Evolutionary conservation across 2,888 invertebrate genomes (phyloP).

Genomic region (Ichneumon xanthorius): DNA sequence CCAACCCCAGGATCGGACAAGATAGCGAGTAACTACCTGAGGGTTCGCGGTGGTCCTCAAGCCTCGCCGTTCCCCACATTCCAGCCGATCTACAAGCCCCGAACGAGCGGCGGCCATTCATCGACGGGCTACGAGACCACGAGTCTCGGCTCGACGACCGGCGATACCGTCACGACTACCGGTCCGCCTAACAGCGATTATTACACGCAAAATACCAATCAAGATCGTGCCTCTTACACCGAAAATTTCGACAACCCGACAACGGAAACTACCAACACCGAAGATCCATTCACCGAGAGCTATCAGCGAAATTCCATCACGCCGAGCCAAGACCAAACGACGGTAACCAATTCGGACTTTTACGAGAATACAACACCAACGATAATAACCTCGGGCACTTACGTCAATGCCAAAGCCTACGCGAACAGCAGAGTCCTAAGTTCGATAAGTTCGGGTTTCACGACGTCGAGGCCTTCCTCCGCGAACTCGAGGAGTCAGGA

Average conservation of each 20-base stretch:
- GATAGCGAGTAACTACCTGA: slow-evolving; percentile 78
- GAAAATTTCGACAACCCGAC: slow-evolving; percentile 69
- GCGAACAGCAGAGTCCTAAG: slow-evolving; percentile 39
- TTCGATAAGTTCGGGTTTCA: slow-evolving; percentile 39
- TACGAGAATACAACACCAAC: slow-evolving; percentile 65
- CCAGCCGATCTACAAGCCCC: slow-evolving; percentile 79
- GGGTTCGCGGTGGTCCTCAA: slow-evolving; percentile 74
- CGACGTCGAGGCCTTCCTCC: slow-evolving; percentile 41
- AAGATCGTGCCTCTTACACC: slow-evolving; percentile 70
- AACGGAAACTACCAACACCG: slow-evolving; percentile 79
- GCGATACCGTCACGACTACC: slow-evolving; percentile 65
- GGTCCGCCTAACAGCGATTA: slow-evolving; percentile 71
- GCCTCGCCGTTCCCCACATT: slow-evolving; percentile 79
- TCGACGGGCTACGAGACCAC: slow-evolving; percentile 71
- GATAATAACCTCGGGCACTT: slow-evolving; percentile 60
- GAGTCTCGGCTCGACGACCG: slow-evolving; percentile 59
- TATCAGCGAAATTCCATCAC: slow-evolving; percentile 61
- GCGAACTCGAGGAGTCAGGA: slow-evolving; percentile 43
- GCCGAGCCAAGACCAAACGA: slow-evolving; percentile 65
- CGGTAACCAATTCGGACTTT: slow-evolving; percentile 66
- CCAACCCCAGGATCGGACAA: slow-evolving; percentile 82
- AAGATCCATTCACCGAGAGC: slow-evolving; percentile 48
- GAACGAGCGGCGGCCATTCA: slow-evolving; percentile 66
- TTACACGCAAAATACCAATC: slow-evolving; percentile 68
- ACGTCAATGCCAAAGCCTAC: slow-evolving; percentile 57